Percentiles rank a stretch among this genome's conserved stretches.
Evolutionary conservation across 2,797 vertebrate species (phyloP).

Genomic region (Knipowitschia caucasica): DNA sequence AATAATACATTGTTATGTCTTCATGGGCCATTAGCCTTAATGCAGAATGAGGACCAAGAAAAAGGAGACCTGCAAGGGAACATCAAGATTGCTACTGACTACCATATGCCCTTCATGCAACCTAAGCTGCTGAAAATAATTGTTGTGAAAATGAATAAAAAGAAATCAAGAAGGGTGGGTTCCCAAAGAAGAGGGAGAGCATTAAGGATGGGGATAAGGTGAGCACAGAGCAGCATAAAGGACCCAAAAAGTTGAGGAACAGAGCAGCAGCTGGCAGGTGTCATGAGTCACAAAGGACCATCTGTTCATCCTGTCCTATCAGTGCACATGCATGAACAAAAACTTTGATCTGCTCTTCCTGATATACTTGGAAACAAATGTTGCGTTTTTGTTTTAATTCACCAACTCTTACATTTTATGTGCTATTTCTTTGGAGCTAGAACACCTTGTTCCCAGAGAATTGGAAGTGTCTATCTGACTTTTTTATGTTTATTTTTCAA

Average conservation of each 20-base stretch:
- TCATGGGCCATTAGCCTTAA: not conserved
- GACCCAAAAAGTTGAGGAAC: slow-evolving; percentile 58
- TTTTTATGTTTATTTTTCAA: no score
- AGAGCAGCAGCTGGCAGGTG: slow-evolving; percentile 98
- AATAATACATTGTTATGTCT: not conserved
- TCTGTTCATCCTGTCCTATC: slow-evolving; percentile 89
- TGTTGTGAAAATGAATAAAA: slow-evolving; percentile 18
- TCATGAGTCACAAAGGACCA: slow-evolving; percentile 97
- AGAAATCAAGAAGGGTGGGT: slow-evolving; percentile 13
- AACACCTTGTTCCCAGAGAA: no score
- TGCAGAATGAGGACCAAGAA: not conserved
- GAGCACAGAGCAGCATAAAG: slow-evolving; percentile 30
- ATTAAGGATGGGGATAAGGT: slow-evolving; percentile 37
- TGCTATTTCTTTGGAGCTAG: no score
- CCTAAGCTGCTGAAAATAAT: slow-evolving; percentile 11
- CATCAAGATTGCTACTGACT: not conserved
- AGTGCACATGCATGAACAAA: slow-evolving; percentile 61
- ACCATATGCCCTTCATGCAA: slow-evolving; percentile 14
- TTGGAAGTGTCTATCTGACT: no score
- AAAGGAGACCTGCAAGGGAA: slow-evolving; percentile 9
- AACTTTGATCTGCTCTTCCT: slow-evolving; percentile 76
- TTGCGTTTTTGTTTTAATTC: no score
- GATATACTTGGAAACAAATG: slow-evolving; percentile 51
- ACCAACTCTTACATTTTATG: no score
- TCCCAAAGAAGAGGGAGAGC: slow-evolving; percentile 8